Conservation (phyloP, 2,113 vertebrate species). For the Grammomys surdaster region DNA sequence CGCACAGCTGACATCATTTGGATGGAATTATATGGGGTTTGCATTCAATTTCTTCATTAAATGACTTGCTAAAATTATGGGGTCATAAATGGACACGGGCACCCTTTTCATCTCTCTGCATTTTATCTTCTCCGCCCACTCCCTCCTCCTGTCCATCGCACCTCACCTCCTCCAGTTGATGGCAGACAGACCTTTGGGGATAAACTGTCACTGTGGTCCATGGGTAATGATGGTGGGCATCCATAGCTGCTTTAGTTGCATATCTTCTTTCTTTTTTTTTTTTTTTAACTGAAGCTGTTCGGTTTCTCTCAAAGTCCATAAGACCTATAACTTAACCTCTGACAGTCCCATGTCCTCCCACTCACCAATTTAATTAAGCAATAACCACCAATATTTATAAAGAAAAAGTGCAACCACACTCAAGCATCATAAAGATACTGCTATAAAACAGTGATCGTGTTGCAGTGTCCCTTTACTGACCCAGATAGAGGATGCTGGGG, state of each 20-base stretch:
- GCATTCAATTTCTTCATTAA: conserved; percentile 84
- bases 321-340: conserved; percentile 58
- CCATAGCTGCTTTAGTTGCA: background rate
- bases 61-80: conserved; percentile 82
- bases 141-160: conserved; percentile 69
- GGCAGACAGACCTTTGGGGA: conserved; percentile 52
- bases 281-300: conserved; percentile 19
- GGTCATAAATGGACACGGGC: conserved; percentile 81
- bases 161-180: conserved; percentile 67
- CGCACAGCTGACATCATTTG: conserved; percentile 83
- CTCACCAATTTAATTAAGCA: conserved; percentile 72
- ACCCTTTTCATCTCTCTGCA: conserved; percentile 83
- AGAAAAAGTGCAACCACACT: conserved; percentile 50
- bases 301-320: conserved; percentile 55
- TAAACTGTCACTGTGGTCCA: conserved; percentile 52
- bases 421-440: conserved; percentile 39
- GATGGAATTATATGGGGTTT: conserved; percentile 75
- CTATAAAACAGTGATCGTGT: background rate
- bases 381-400: conserved; percentile 47
- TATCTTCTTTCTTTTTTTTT: background rate
- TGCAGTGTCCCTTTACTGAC: background rate
- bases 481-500: background rate
- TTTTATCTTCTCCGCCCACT: conserved; percentile 76
- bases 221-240: conserved; percentile 39
- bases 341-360: conserved; percentile 11